Base-by-base conservation (phyloP, 2,797 vertebrate genomes). In the Oceanodroma leucorhoa region DNA sequence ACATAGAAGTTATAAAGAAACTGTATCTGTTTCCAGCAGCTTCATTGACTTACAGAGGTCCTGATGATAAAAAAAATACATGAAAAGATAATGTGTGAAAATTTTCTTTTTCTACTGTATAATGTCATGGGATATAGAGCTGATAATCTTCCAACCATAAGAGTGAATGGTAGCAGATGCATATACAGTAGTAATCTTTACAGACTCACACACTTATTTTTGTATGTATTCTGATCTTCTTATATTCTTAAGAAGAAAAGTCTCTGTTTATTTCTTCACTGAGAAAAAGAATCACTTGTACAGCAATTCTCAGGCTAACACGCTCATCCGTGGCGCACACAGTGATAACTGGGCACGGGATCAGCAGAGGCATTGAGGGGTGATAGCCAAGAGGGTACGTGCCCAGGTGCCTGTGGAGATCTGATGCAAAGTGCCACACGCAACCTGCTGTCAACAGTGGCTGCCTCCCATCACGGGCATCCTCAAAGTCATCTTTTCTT, bases 61-160 rank as follows among this genome's bases (percentile, higher is more conserved):
- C 58, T n/a, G 32, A 58, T 40, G 57, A 93, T 78, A 70, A 94
- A 95, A 95, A 91, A 29, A 95, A 87, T 41, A 57, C 61, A 67
- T 61, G n/a, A 91, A 94, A 93, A 95, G 77, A 89, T 87, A 83
- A 88, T 7, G 29, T 34, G 75, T 38, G 22, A 73, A 90, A 88
- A 83, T 55, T 67, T 67, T 94, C 71, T 87, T 87, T 87, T 87
- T 90, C 75, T 86, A 41, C 80, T 70, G 34, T 51, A 48, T 72
- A 93, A 87, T 88, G 70, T 85, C 55, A 17, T 51, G 12, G 55
- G 83, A 82, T 91, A 78, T 10, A 77, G 84, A 87, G 60, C 79
- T 55, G 60, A 91, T 80, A 43, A 93, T 48, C 80, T 87, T 75
- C 65, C 70, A 86, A 6, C 23, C 45, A 6, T 22, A 48, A 79